phyloP scores from a whole-genome alignment of 1,140 invertebrate species.

The Hycleus phaleratus region DNA sequence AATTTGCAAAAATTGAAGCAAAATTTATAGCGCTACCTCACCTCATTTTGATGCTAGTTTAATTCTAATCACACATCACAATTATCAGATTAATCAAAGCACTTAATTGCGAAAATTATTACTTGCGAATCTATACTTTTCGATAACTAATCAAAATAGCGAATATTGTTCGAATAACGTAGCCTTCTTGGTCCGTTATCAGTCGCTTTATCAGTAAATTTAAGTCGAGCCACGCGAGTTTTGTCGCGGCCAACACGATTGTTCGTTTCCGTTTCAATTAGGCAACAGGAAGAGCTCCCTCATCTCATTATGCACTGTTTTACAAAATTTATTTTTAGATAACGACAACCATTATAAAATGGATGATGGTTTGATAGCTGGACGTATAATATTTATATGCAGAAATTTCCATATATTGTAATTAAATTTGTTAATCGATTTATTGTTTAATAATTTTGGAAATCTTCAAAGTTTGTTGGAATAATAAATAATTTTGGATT shows the following conservation, averaged over 20 bases:
- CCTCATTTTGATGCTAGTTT: background rate
- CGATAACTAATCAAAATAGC: no score
- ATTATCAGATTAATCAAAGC: no score
- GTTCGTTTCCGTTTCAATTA: slow-evolving; percentile 42
- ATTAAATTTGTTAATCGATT: no score
- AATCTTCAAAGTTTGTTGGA: no score
- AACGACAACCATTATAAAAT: slow-evolving; percentile 6
- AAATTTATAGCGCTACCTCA: background rate
- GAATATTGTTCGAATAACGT: no score
- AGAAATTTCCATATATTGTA: no score
- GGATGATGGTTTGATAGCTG: no score
- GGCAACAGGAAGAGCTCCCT: slow-evolving; percentile 41
- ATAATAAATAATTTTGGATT: no score
- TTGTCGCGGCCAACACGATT: slow-evolving; percentile 36
- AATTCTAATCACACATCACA: background rate
- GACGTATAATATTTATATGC: no score
- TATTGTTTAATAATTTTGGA: no score
- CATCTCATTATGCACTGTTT: slow-evolving; percentile 42
- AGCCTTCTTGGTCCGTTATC: slow-evolving; percentile 14
- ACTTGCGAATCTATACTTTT: no score
- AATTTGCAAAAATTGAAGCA: background rate
- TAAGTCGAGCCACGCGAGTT: slow-evolving; percentile 30
- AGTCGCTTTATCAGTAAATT: slow-evolving; percentile 22
- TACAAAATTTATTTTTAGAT: slow-evolving; percentile 41
- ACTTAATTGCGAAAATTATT: no score